A percentile compares a stretch with the other conserved stretches of the same genome.
phyloP scores from a whole-genome alignment of 1,140 invertebrate species.

The Ceratosolen solmsi region DNA sequence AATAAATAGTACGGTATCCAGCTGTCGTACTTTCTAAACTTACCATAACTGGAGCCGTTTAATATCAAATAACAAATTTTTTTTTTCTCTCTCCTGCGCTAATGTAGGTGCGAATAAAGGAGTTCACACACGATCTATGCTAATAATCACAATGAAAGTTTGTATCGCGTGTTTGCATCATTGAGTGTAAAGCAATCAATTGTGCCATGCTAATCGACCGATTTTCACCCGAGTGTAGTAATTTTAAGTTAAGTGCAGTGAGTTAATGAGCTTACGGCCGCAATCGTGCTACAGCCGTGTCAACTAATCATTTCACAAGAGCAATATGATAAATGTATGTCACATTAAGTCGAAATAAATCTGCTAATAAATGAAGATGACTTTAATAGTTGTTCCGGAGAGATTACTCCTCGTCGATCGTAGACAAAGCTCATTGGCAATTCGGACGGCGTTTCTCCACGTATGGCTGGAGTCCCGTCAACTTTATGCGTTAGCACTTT shows the following conservation, averaged over 20 bases:
- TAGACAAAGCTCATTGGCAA: constrained; percentile 12
- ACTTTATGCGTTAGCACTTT: constrained; percentile 39
- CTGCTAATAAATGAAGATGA: not conserved
- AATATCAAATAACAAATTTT: constrained; percentile 4
- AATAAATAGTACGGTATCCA: no score
- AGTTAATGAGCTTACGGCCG: not conserved
- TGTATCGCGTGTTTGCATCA: constrained; percentile 10
- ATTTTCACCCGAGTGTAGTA: not conserved
- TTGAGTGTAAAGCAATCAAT: constrained; percentile 20
- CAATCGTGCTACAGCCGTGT: not conserved
- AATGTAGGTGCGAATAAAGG: constrained; percentile 9
- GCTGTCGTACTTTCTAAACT: no score
- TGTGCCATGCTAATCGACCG: not conserved
- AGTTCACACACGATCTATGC: not conserved
- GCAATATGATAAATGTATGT: not conserved
- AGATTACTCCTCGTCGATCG: constrained; percentile 14
- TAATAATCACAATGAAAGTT: constrained; percentile 9
- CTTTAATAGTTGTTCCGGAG: not conserved
- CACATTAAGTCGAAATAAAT: not conserved
- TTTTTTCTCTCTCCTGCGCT: not conserved
- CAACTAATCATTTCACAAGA: not conserved
- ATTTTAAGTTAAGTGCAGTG: not conserved
- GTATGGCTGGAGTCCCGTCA: no score
- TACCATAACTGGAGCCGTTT: not conserved
- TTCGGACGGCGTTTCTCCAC: constrained; percentile 4